These are phyloP conservation scores for Brachionus asplanchnoidis DNA, from an alignment of 1,140 invertebrate genomes.

Conservation along the genomic window DNA sequence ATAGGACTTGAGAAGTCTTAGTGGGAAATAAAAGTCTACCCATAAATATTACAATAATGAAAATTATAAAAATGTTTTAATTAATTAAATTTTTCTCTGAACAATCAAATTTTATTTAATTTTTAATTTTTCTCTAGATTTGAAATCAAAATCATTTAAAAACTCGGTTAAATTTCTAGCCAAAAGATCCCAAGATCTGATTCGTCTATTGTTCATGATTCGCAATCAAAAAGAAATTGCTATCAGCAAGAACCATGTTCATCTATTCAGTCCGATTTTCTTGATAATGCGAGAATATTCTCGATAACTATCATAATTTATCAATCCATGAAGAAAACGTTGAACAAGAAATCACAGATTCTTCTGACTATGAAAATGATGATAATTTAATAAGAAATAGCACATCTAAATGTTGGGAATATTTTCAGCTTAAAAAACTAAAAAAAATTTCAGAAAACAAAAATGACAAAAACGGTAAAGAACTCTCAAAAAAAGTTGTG, in stretches of 20 bases:
- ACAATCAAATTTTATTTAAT: neutral
- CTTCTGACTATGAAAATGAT: neutral
- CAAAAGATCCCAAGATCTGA: neutral
- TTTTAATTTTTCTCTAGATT: neutral
- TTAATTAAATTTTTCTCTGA: neutral
- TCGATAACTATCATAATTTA: neutral
- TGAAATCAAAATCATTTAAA: neutral
- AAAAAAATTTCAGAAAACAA: neutral
- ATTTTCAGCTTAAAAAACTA: neutral
- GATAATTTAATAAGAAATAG: neutral
- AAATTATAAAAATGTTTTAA: neutral
- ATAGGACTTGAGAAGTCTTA: no score
- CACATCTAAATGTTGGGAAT: neutral
- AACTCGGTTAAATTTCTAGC: neutral
- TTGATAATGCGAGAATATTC: neutral
- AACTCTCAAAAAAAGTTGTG: neutral
- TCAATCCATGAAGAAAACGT: neutral
- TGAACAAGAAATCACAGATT: neutral
- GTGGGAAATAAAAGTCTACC: no score
- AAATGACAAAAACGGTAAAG: neutral
- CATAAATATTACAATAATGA: no score
- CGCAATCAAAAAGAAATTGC: neutral
- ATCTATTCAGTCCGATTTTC: neutral
- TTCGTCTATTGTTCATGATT: neutral
- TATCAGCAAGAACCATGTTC: neutral